Conservation (phyloP, 2,113 vertebrate genomes). For the Scalopus aquaticus region DNA sequence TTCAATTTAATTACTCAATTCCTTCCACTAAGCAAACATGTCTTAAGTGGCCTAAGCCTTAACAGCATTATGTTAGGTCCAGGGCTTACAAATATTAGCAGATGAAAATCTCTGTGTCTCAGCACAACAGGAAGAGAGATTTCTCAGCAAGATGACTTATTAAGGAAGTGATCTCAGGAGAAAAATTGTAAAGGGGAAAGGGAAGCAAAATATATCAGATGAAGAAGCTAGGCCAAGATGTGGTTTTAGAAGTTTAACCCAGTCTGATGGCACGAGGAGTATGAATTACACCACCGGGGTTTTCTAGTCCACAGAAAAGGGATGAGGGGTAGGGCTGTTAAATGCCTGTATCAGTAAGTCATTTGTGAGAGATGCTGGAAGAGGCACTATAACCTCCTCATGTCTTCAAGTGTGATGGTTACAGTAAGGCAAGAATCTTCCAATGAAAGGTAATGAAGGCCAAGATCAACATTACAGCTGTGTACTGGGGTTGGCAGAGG, state of each 20-base stretch:
- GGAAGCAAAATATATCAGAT: not conserved
- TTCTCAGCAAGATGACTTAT: constrained; percentile 21
- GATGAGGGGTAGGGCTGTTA: not conserved
- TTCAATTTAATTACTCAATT: not conserved
- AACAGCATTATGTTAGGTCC: not conserved
- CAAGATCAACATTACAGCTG: not conserved
- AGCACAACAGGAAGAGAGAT: not conserved
- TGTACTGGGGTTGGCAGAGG: not conserved
- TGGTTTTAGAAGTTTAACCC: constrained; percentile 39
- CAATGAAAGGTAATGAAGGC: not conserved
- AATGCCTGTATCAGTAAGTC: not conserved
- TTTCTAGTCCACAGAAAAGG: not conserved
- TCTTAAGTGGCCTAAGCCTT: not conserved
- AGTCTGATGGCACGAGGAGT: not conserved
- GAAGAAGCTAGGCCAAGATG: not conserved
- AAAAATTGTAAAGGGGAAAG: not conserved
- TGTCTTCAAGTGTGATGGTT: not conserved
- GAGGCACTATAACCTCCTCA: not conserved
- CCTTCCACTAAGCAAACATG: constrained; percentile 29
- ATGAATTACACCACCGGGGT: not conserved
- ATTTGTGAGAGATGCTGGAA: constrained; percentile 9
- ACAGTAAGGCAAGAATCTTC: not conserved
- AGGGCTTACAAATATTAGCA: constrained; percentile 31
- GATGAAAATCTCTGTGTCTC: not conserved
- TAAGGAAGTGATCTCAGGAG: not conserved